These are phyloP conservation scores for Kryptopterus vitreolus DNA, from an alignment of 2,797 vertebrate species.

Conservation along the genomic window DNA sequence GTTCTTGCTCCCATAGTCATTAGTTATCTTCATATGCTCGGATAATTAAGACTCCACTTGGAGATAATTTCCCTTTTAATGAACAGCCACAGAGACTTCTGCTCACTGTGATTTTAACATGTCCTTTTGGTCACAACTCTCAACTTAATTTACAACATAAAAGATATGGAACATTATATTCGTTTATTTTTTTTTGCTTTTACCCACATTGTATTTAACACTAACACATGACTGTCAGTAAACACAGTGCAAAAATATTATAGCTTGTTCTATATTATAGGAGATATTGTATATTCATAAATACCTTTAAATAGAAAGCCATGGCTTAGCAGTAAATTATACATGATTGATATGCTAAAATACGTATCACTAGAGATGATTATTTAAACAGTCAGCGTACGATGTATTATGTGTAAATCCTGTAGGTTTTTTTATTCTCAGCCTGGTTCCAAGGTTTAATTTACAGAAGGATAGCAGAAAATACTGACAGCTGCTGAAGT, in stretches of 20 bases:
- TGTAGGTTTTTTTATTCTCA: neutral
- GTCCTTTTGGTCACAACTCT: constrained; percentile 31
- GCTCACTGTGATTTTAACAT: constrained; percentile 27
- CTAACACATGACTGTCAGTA: neutral
- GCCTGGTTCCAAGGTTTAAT: neutral
- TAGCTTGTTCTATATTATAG: neutral
- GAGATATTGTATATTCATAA: neutral
- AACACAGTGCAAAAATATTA: neutral
- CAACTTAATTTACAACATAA: neutral
- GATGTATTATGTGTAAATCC: neutral
- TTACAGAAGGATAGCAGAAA: neutral
- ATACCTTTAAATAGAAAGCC: neutral
- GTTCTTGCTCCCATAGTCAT: constrained; percentile 42
- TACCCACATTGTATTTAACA: constrained; percentile 8
- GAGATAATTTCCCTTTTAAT: constrained; percentile 48
- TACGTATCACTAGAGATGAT: neutral
- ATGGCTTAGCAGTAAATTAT: neutral
- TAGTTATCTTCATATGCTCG: constrained; percentile 45
- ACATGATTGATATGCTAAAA: neutral
- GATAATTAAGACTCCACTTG: constrained; percentile 46
- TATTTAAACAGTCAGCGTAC: neutral
- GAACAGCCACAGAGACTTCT: constrained; percentile 43
- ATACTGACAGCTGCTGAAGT: constrained; percentile 12
- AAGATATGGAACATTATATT: neutral
- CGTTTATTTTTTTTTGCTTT: neutral